Percentiles rank a stretch among this genome's conserved stretches.
Conservation (phyloP, 2,113 vertebrate genomes). For the Hystrix brachyura region DNA sequence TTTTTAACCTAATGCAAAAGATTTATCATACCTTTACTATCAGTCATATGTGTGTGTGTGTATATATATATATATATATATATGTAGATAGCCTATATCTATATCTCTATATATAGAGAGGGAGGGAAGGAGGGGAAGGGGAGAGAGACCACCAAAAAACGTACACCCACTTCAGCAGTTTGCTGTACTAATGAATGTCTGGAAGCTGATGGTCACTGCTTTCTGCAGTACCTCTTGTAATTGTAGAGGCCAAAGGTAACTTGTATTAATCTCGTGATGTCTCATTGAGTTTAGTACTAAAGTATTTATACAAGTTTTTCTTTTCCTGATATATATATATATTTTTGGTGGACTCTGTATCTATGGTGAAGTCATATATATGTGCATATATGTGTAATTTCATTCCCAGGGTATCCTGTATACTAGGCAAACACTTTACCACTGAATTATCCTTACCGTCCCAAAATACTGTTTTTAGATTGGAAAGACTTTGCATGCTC, state of each 20-base stretch:
- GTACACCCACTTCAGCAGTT: neutral
- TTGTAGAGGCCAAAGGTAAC: neutral
- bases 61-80: no score
- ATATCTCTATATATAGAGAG: neutral
- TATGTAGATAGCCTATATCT: no score
- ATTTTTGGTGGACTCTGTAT: neutral
- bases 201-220: neutral
- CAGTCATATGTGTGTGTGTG: neutral
- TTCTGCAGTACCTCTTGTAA: neutral
- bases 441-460: neutral
- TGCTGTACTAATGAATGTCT: neutral
- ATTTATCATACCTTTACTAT: neutral
- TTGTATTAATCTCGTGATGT: neutral
- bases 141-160: neutral
- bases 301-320: neutral
- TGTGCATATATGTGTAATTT: neutral
- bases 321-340: neutral
- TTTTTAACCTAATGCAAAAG: neutral
- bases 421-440: neutral
- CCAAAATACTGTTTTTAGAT: neutral
- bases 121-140: neutral
- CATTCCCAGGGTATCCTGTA: neutral
- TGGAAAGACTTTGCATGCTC: neutral
- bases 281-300: neutral
- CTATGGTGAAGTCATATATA: neutral